Evolutionary conservation across 1,140 invertebrate species (phyloP), one percentile per base, ranked within the genome.

Genomic region (Geopemphigus sp.): DNA sequence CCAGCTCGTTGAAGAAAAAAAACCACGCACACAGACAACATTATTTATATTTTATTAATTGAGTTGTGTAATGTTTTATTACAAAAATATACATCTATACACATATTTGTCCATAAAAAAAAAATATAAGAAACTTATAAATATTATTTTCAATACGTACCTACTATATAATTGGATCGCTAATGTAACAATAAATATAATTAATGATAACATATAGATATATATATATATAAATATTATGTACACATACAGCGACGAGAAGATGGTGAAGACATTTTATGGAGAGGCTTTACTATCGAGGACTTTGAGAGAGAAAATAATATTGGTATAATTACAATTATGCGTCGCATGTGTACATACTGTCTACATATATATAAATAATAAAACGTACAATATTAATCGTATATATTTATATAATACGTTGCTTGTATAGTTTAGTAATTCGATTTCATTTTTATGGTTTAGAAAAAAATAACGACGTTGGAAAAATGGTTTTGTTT

Each of bases 51-150:
- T 72, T 72, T 72, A 72, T 72, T 72, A 72, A 54, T 72, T 8
- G 54, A 70, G 66, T 70, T 14, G 53, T 53, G 53, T 53, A 54
- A 29, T 19, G 24, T 72, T 72, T 57, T 26, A 72, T 72, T 72
- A 72, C 11, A 72, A 72, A 72, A 72, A 72, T 72, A n/a, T n/a
- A 72, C 32, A 29, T 72, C 68, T 72, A 72, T 72, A 54, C 68
- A 72, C 12, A 6, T 14, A 50, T 72, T 54, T 72, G 68, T 54
- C 15, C 50, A 72, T 72, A 72, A 29, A 54, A 53, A 72, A 29
- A 72, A 70, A 32, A 54, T 72, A n/a, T 72, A 72, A 10, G 24
- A 72, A 54, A 72, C 68, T 54, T 72, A 54, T 8, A 29, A 53
- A 53, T 54, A 54, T 5, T 12, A 6, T 50, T n/a, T n/a, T n/a